These are phyloP conservation scores for Tiaroga cobitis DNA, from an alignment of 2,797 vertebrate species.

Conservation along the genomic window DNA sequence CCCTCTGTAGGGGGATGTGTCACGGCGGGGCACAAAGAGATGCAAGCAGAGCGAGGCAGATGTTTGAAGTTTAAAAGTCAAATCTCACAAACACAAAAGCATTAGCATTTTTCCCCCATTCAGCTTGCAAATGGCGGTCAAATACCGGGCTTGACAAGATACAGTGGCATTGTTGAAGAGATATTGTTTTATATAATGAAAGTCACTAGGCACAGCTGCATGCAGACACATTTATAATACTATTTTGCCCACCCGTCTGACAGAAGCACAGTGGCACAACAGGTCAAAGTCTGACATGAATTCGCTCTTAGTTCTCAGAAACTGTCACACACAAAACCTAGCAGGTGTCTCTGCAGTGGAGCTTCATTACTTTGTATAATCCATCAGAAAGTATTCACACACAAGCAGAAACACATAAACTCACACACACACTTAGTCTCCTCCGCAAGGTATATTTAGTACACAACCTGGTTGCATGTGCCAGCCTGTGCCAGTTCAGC, in stretches of 20 bases:
- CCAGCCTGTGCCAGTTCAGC: conserved; percentile 11
- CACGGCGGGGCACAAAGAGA: conserved; percentile 63
- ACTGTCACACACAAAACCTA: conserved; percentile 49
- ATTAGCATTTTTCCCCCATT: conserved; percentile 52
- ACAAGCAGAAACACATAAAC: conserved; percentile 26
- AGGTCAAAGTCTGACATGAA: conserved; percentile 49
- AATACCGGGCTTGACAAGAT: not conserved
- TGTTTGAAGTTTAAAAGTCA: conserved; percentile 62
- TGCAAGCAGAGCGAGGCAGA: conserved; percentile 56
- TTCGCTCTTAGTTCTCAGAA: conserved; percentile 52
- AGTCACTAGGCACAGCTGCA: conserved; percentile 26
- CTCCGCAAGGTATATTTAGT: conserved; percentile 39
- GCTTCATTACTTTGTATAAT: conserved; percentile 44
- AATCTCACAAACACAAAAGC: conserved; percentile 52
- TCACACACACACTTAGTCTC: conserved; percentile 21
- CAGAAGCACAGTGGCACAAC: conserved; percentile 35
- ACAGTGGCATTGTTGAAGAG: conserved; percentile 25
- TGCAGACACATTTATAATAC: conserved; percentile 43
- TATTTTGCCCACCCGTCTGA: conserved; percentile 33
- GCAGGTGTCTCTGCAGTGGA: conserved; percentile 38
- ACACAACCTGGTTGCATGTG: conserved; percentile 50
- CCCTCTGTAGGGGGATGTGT: conserved; percentile 60
- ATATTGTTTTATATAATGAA: conserved; percentile 47
- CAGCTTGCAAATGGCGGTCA: conserved; percentile 24
- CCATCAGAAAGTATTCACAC: conserved; percentile 21